These are phyloP conservation scores for Poicephalus gulielmi DNA, from an alignment of 2,113 vertebrate genomes.

Conservation along the genomic window DNA sequence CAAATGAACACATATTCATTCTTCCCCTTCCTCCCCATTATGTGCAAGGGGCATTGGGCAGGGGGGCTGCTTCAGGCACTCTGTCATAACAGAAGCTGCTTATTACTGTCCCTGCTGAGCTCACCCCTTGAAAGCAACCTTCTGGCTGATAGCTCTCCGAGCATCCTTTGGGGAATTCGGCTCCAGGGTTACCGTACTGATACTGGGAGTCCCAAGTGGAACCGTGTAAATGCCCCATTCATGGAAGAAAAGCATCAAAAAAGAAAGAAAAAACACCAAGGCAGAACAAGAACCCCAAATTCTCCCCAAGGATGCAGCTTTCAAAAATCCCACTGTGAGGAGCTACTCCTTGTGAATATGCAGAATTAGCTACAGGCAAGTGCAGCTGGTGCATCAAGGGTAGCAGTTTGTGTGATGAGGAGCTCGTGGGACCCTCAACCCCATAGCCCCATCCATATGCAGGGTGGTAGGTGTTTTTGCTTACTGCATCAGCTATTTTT, in stretches of 20 bases:
- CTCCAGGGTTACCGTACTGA: neutral
- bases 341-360: neutral
- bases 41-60: accelerated
- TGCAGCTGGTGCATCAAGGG: accelerated
- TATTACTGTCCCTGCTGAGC: neutral
- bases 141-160: neutral
- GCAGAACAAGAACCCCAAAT: neutral
- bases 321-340: neutral
- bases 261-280: neutral
- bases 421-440: neutral
- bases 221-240: neutral
- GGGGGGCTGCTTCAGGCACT: neutral
- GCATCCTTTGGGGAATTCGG: constrained; percentile 39
- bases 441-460: accelerated
- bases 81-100: constrained; percentile 46
- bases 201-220: constrained; percentile 32
- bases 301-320: neutral
- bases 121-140: neutral
- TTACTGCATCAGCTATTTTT: neutral
- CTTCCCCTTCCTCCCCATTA: accelerated
- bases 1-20: accelerated
- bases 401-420: neutral
- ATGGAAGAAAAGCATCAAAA: neutral
- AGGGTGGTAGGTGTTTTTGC: neutral
- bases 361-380: neutral